These are phyloP conservation scores for Callospermophilus lateralis DNA, from an alignment of 2,113 vertebrate genomes.

Conservation along the genomic window DNA sequence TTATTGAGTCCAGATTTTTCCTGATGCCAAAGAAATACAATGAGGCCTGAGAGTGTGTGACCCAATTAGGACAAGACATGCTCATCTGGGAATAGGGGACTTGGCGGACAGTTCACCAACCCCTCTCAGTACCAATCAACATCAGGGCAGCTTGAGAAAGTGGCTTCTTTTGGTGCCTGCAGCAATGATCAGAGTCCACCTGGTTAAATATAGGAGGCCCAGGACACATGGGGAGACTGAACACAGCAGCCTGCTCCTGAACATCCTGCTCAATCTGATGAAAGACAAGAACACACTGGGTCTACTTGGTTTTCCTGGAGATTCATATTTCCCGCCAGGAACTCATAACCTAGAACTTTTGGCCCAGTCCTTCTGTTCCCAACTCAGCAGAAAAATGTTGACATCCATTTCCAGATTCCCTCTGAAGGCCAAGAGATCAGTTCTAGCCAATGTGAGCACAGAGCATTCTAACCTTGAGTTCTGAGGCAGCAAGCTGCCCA, in stretches of 20 bases:
- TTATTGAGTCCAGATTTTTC: neutral
- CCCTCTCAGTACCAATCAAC: neutral
- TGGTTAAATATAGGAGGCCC: neutral
- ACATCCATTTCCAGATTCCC: neutral
- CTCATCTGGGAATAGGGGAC: neutral
- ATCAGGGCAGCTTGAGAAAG: no score
- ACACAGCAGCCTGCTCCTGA: no score
- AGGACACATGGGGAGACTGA: neutral
- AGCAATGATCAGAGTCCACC: neutral
- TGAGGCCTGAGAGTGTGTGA: no score
- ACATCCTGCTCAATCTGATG: neutral
- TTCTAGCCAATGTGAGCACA: neutral
- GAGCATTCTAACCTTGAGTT: conserved; percentile 2
- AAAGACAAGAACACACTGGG: neutral
- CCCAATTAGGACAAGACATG: accelerated
- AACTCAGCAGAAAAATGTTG: conserved; percentile 37
- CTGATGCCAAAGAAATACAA: neutral
- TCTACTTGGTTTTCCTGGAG: neutral
- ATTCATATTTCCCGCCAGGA: neutral
- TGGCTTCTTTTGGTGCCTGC: accelerated
- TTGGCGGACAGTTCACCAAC: neutral
- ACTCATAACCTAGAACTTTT: neutral
- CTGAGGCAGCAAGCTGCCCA: neutral
- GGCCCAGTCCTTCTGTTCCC: neutral
- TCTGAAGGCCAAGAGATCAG: neutral